Percentiles rank a stretch among this genome's conserved stretches.
phyloP scores from a whole-genome alignment of 2,113 vertebrate genomes.

The Odobenus rosmarus region DNA sequence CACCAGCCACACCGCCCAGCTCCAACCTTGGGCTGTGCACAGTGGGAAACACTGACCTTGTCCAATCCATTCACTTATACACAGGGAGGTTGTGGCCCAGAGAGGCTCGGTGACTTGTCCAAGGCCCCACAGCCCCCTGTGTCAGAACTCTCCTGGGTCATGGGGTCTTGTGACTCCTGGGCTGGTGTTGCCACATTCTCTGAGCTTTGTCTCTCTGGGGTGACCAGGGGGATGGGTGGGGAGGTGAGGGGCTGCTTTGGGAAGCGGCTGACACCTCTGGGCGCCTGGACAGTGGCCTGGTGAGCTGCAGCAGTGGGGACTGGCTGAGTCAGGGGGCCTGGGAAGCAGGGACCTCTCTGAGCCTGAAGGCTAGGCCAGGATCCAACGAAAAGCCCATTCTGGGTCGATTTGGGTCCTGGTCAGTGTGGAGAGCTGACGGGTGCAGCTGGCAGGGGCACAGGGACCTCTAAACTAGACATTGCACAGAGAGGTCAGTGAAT shows the following conservation, averaged over 20 bases:
- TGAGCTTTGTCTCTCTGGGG: background rate
- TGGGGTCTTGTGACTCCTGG: background rate
- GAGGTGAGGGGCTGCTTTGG: background rate
- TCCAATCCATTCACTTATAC: background rate
- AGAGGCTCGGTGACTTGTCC: background rate
- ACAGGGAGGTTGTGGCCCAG: background rate
- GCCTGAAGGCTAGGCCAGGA: background rate
- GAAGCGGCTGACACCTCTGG: background rate
- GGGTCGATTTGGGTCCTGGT: accelerated
- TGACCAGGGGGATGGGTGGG: background rate
- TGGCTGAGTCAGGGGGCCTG: background rate
- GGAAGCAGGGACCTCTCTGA: background rate
- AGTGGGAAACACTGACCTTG: background rate
- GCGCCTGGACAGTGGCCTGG: background rate
- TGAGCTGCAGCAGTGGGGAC: accelerated
- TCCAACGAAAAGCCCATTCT: accelerated
- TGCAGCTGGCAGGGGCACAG: no score
- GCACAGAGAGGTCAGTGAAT: background rate
- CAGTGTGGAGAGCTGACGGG: background rate
- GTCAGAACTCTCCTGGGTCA: background rate
- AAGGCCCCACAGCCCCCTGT: background rate
- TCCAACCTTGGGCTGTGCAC: accelerated
- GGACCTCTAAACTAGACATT: background rate
- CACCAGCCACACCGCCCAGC: accelerated
- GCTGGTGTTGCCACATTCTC: accelerated